Conservation (phyloP, 2,888 invertebrate genomes). For the Gerris lacustris region DNA sequence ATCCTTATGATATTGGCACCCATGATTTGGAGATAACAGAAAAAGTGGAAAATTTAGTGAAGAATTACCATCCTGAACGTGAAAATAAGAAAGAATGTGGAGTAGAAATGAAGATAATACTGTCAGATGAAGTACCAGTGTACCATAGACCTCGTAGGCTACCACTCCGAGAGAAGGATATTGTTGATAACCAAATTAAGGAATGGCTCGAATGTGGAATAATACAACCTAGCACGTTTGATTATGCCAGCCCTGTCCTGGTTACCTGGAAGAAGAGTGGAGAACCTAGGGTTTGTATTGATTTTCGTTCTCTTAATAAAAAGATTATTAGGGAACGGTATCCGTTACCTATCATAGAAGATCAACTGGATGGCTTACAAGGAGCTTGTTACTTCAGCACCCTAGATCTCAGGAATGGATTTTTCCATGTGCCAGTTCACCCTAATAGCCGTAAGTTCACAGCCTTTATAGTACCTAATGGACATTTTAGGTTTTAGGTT, state of each 20-base stretch:
- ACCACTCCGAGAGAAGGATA: no score
- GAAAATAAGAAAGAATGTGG: no score
- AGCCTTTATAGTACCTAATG: conserved; percentile 35
- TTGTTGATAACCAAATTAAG: no score
- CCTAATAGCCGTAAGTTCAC: conserved; percentile 33
- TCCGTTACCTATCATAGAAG: conserved; percentile 36
- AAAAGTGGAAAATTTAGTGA: no score
- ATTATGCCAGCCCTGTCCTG: conserved; percentile 33
- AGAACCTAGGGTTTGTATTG: conserved; percentile 33
- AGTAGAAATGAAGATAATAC: no score
- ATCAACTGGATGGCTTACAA: conserved; percentile 31
- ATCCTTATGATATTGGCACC: no score
- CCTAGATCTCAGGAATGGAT: conserved; percentile 31
- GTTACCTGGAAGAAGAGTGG: conserved; percentile 31
- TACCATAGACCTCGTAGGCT: no score
- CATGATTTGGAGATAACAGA: no score
- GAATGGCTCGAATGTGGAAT: no score
- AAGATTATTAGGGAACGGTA: conserved; percentile 33
- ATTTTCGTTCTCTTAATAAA: conserved; percentile 35
- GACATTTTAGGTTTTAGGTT: conserved; percentile 35
- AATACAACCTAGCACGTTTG: no score
- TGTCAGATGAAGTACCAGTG: no score
- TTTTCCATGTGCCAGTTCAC: conserved; percentile 34
- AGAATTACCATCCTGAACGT: no score
- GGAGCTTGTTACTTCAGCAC: conserved; percentile 31